phyloP scores from a whole-genome alignment of 1,140 invertebrate genomes.

The Lucilia sericata region DNA sequence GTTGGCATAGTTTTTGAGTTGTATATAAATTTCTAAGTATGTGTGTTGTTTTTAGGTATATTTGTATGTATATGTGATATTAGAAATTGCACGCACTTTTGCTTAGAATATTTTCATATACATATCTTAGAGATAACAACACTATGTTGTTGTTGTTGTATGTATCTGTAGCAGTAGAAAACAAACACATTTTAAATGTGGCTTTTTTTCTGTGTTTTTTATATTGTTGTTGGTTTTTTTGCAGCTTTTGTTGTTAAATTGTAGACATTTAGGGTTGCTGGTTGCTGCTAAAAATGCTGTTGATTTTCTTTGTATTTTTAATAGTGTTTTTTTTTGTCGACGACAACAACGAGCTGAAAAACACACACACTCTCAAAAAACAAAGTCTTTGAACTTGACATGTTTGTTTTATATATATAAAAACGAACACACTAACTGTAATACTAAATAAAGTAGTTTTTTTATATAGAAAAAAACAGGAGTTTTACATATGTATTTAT shows the following conservation, averaged over 20 bases:
- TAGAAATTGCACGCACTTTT: conserved; percentile 33
- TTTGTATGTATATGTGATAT: neutral
- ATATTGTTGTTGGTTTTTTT: neutral
- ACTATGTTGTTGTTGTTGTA: neutral
- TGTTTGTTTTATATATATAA: conserved; percentile 28
- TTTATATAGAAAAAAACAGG: neutral
- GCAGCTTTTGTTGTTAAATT: neutral
- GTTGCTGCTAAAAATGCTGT: neutral
- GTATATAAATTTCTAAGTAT: neutral
- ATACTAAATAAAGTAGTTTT: neutral
- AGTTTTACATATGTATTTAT: neutral
- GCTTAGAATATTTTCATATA: conserved; percentile 22
- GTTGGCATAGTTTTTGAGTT: conserved; percentile 65
- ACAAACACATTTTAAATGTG: conserved; percentile 31
- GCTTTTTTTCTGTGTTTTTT: neutral
- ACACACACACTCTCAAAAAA: neutral
- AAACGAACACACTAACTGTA: too few species aligned
- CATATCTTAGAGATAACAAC: conserved; percentile 2
- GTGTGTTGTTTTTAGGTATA: conserved; percentile 3
- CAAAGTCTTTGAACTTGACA: conserved; percentile 47
- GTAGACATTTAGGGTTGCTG: conserved; percentile 12
- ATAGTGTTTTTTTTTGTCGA: conserved; percentile 1
- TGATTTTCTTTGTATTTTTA: conserved; percentile 28
- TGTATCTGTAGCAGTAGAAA: neutral
- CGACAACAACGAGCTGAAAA: neutral